Base-by-base conservation (phyloP, 2,113 vertebrate species). In the Cyrtonyx montezumae region DNA sequence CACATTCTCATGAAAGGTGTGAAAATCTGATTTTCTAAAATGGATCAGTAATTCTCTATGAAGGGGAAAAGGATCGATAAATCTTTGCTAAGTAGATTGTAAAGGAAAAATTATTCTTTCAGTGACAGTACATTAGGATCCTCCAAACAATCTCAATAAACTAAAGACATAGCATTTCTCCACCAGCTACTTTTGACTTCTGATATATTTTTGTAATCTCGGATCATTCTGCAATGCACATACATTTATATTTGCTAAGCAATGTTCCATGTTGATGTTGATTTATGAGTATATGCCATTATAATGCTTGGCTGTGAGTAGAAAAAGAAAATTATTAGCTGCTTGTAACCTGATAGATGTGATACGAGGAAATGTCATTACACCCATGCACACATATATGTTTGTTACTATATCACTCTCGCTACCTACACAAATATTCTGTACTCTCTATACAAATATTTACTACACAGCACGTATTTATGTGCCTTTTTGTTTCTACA, bases 21-120 rank as follows among this genome's bases (percentile, higher is more conserved):
- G 98, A 99, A 99, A 99, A 99, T 99, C 98, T 98, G 98, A 99
- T 99, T 99, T 99, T 99, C 99, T 98, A 99, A 99, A 99, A 99
- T 99, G 98, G 99, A 99, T 99, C 98, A 98, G 98, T 99, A 99
- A 99, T 99, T 99, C 98, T 99, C 98, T 98, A 98, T 98, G 98
- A 99, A 99, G 98, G 98, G 98, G 98, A 97, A 98, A 98, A 96
- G 97, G 98, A 99, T 99, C 99, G 93, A 99, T 99, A 99, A 99
- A 99, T 99, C 99, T 98, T 99, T 99, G 98, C 99, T 99, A 99
- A 99, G 98, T 99, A 99, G 99, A 99, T 99, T 99, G 98, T 99
- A 98, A 98, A 98, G 98, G 97, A 98, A 98, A 98, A 98, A 98
- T 96, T 98, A 98, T 98, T 98, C 98, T 99, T 98, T 98, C 97